Base-by-base conservation (phyloP, 1,140 invertebrate genomes). In the Calycopis cecrops region DNA sequence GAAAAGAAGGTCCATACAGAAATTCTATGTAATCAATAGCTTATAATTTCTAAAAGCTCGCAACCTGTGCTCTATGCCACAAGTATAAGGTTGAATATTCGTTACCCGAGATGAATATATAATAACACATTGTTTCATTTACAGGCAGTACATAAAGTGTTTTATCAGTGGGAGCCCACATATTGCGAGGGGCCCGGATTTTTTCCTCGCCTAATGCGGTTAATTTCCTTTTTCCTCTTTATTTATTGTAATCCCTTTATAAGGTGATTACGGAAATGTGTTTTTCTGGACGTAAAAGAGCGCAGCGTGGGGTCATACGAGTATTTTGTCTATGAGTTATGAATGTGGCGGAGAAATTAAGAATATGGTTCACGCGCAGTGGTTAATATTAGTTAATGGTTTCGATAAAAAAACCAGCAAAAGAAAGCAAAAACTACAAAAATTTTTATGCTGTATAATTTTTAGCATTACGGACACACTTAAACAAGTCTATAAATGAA, bases 221-320 rank as follows among this genome's bases (percentile, higher is more conserved):
- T 85, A 85, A 71, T 71, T 71, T 71, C 69, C 62, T 85, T 81
- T 80, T 85, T 85, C 82, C 79, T 85, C 72, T 85, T 85, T 85
- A 85, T 85, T 85, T 85, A 85, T 80, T 76, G 84, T 87, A 87
- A 87, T 87, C 84, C 80, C 80, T 80, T 87, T 87, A 87, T 87
- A 87, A 85, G 78, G 79, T 76, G 81, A 87, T 87, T 87, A 87
- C 84, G 75, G 76, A 79, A 82, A 85, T 84, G 78, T 84, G 78
- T 81, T 81, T 76, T 84, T 77, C 73, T 76, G 78, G 69, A 80
- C 73, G 75, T 78, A 78, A 80, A 79, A 78, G 75, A 80, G 73
- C 77, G 70, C 77, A 75, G 68, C 77, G 60, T 78, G 77, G 77
- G 67, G 71, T 54, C 62, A 61, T 52, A 50, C 42, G 37, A 53